Evolutionary conservation across 2,113 vertebrate species (phyloP), one percentile per base, ranked within the genome.

Genomic region (Macquaria ambigua): DNA sequence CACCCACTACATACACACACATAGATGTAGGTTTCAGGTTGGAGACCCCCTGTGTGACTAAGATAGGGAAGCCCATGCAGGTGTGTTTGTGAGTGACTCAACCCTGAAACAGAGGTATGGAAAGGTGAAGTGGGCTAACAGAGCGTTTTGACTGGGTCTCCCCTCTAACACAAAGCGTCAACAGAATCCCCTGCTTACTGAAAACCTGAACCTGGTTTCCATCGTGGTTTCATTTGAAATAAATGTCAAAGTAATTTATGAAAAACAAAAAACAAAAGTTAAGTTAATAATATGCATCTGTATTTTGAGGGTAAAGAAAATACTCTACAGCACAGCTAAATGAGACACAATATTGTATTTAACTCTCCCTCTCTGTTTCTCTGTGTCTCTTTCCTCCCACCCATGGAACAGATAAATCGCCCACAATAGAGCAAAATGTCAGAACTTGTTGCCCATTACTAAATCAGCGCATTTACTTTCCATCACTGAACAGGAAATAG

Each of bases 1-100:
- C 92, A 92, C 84, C 90, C 91, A 93, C 92, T 64, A 53, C 66
- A 87, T 8, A 53, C n/a, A 81, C 41, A 77, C 34, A 76, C 63
- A 61, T 11, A 81, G 15, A 8, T 74, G 58, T 48, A 28, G 55
- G 91, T 93, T 93, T 93, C 88, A 86, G 87, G 79, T 87, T 90
- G 88, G 89, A 95, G 90, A 88, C 77, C 90, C 93, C 88, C 78
- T 77, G 79, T 90, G 84, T 95, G 93, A 96, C 90, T 96, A 91
- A 96, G 88, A 93, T 52, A 95, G 95, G 94, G 93, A 91, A 93
- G 90, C 95, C 93, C 90, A 76, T 85, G 85, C 90, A 92, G 93
- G 92, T 94, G 89, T 84, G 78, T 73, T 79, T 85, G n/a, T 15
- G 61, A 62, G 68, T 94, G 92, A 94, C 63, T 93, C 91, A 91